Base-by-base conservation (phyloP, 2,888 invertebrate genomes). In the Drosophila crucigera region DNA sequence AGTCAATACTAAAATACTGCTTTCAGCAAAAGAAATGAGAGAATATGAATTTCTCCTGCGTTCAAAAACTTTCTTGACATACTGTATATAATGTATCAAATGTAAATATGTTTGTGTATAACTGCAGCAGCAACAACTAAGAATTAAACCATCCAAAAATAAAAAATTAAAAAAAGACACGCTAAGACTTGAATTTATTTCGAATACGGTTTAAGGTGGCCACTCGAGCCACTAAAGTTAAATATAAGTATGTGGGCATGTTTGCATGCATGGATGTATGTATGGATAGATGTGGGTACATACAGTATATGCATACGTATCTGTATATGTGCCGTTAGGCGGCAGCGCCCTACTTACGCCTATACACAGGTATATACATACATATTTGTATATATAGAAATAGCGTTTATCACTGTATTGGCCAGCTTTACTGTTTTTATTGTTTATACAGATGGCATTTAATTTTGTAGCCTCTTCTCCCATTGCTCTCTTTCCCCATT, bases 391-490 rank as follows among this genome's bases (percentile, higher is more conserved):
- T 28, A 68, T 53, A 52, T 65, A 58, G 49, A 61, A 49, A 76
- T 49, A 67, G 37, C n/a, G 30, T 65, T 39, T 50, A 59, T 30
- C 47, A 35, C 39, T 28, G 30, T 59, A 59, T 68, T 49, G 58
- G 33, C 65, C 61, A 60, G 49, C 31, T 37, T 31, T 54, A 49
- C 59, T 37, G 55, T 65, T 54, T 53, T 55, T 54, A 64, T 58
- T 70, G 59, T 62, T 69, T 52, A 50, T 43, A 79, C 75, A 77
- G 73, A 74, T 77, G 79, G 75, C 68, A 79, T 68, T 74, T 79
- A n/a, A 79, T 74, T 64, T 59, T 61, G 55, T 35, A 31, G 52
- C 33, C 43, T 31, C 41, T 35, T n/a, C 11, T 16, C 55, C 10
- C 52, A 43, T 43, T 14, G 2, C 43, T 30, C 47, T 33, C 22